These are phyloP conservation scores for Siniperca scherzeri DNA, from an alignment of 2,797 vertebrate genomes.

Conservation along the genomic window DNA sequence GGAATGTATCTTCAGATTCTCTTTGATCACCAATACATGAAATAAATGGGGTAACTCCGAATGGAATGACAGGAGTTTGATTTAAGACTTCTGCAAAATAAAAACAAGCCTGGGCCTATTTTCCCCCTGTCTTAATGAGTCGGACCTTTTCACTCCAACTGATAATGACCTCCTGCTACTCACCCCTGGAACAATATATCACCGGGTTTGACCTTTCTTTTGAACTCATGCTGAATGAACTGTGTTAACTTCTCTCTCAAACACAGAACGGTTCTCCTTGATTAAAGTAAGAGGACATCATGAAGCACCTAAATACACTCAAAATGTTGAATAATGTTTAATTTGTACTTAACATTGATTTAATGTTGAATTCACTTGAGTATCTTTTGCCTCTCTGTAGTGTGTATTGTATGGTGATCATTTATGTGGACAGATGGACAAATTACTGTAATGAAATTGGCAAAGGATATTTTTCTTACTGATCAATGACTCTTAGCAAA, in stretches of 20 bases:
- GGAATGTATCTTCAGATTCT: conserved; percentile 52
- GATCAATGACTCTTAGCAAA: conserved; percentile 78
- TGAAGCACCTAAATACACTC: conserved; percentile 75
- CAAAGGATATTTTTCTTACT: conserved; percentile 63
- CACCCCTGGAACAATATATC: conserved; percentile 72
- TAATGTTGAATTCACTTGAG: conserved; percentile 86
- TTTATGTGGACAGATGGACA: conserved; percentile 85
- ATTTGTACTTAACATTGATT: conserved; percentile 84
- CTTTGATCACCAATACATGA: conserved; percentile 50
- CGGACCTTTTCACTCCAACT: conserved; percentile 59
- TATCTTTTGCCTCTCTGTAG: conserved; percentile 87
- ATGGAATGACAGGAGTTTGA: conserved; percentile 47
- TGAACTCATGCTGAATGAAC: conserved; percentile 81
- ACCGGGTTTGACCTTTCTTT: conserved; percentile 76
- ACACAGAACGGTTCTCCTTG: conserved; percentile 66
- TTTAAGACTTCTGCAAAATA: conserved; percentile 47
- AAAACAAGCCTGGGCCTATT: conserved; percentile 47
- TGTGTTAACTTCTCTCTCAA: conserved; percentile 66
- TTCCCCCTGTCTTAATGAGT: conserved; percentile 45
- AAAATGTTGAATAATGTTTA: conserved; percentile 79
- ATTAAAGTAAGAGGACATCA: conserved; percentile 66
- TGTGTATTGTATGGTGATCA: conserved; percentile 84
- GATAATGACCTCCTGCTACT: conserved; percentile 68
- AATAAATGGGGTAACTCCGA: conserved; percentile 47
- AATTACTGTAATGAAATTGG: conserved; percentile 79